Percentiles rank a stretch among this genome's conserved stretches.
phyloP scores from a whole-genome alignment of 2,113 vertebrate genomes.

The Balaeniceps rex region DNA sequence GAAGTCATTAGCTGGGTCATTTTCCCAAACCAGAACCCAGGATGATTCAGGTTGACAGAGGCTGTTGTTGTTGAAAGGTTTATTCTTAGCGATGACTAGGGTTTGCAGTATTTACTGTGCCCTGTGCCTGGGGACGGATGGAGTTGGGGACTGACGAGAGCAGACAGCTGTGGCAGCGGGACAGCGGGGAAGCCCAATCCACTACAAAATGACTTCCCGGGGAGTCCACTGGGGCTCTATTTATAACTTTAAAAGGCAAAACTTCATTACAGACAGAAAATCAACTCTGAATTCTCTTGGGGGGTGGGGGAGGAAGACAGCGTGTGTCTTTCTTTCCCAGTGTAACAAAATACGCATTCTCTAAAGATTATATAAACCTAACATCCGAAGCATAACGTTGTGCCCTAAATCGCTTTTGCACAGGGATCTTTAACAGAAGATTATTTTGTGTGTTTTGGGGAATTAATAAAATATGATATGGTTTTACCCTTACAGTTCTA shows the following conservation, averaged over 20 bases:
- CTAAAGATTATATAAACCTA: background rate
- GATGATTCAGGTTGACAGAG: conserved; percentile 22
- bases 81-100: conserved; percentile 74
- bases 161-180: conserved; percentile 26
- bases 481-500: background rate
- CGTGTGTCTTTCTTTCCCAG: background rate
- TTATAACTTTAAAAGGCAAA: conserved; percentile 23
- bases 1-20: conserved; percentile 58
- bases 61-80: conserved; percentile 35
- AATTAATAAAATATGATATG: background rate
- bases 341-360: rapidly evolving
- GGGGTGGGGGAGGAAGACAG: too few relatives aligned
- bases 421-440: background rate
- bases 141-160: background rate
- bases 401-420: background rate
- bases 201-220: background rate
- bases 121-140: background rate
- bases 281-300: background rate
- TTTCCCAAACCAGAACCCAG: conserved; percentile 60
- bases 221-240: background rate
- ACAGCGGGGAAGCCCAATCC: background rate
- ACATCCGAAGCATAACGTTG: background rate
- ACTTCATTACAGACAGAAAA: background rate
- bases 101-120: background rate
- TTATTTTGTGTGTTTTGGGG: background rate